phyloP scores from a whole-genome alignment of 2,113 vertebrate species.

The Scartelaos histophorus region DNA sequence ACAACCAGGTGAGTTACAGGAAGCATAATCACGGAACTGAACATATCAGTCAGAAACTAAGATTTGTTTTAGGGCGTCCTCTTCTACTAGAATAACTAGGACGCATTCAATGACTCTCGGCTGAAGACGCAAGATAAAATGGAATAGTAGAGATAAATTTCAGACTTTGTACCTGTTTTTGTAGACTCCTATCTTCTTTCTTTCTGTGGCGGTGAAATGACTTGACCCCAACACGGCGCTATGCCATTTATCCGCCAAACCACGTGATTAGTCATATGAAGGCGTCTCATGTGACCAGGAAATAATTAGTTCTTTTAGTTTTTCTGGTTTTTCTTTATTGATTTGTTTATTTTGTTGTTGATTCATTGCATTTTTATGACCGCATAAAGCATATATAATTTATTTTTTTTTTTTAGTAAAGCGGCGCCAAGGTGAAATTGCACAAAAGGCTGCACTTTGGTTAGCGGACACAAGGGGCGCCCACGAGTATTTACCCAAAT shows the following conservation, averaged over 20 bases:
- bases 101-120: neutral
- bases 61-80: neutral
- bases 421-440: neutral
- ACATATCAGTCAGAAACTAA: neutral
- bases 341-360: neutral
- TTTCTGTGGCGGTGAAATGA: neutral
- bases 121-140: neutral
- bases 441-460: neutral
- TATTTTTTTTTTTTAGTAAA: neutral
- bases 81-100: neutral
- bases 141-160: neutral
- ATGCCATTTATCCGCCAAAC: neutral
- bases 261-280: slow-evolving; percentile 67
- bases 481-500: too few species aligned
- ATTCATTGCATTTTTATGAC: neutral
- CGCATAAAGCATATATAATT: neutral
- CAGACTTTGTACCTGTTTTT: slow-evolving; percentile 8
- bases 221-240: neutral
- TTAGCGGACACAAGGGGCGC: neutral
- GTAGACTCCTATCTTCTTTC: neutral
- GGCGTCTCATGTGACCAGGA: slow-evolving; percentile 45
- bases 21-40: neutral
- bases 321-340: neutral
- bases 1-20: neutral
- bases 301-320: neutral